A percentile compares a stretch with the other conserved stretches of the same genome.
Conservation (phyloP, 2,797 vertebrate species). For the Botia kubotai region DNA sequence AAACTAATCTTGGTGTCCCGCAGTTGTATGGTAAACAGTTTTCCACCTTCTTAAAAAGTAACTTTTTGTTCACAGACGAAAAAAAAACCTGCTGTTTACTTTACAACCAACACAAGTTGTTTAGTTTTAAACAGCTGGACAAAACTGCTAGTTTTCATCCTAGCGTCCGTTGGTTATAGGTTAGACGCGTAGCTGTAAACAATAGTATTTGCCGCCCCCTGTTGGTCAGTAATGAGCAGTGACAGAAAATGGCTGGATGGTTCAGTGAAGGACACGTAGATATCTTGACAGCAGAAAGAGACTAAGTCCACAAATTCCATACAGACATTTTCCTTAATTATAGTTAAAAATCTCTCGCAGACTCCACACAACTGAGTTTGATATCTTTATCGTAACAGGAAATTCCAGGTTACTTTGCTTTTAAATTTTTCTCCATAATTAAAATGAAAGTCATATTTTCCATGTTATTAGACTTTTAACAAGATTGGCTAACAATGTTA, state of each 20-base stretch:
- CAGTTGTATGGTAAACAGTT: no score
- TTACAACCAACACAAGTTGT: neutral
- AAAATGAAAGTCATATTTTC: no score
- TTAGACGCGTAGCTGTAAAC: neutral
- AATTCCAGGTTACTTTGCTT: no score
- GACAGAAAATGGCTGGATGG: neutral
- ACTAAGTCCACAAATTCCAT: no score
- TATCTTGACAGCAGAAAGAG: neutral
- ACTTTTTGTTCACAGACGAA: neutral
- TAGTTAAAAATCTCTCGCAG: no score
- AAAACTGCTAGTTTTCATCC: neutral
- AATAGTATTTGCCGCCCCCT: slow-evolving; percentile 16
- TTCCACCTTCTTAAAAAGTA: neutral
- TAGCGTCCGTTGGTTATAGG: neutral
- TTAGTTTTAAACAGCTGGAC: neutral
- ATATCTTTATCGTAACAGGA: no score
- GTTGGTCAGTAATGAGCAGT: neutral
- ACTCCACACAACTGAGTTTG: no score
- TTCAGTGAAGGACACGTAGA: neutral
- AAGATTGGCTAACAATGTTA: no score
- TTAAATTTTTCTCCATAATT: no score
- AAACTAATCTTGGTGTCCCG: no score
- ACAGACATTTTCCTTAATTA: no score
- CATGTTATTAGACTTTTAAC: no score
- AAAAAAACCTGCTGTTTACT: neutral